phyloP scores from a whole-genome alignment of 1,140 invertebrate genomes.

The Hermatobates lingyangjiaoensis region DNA sequence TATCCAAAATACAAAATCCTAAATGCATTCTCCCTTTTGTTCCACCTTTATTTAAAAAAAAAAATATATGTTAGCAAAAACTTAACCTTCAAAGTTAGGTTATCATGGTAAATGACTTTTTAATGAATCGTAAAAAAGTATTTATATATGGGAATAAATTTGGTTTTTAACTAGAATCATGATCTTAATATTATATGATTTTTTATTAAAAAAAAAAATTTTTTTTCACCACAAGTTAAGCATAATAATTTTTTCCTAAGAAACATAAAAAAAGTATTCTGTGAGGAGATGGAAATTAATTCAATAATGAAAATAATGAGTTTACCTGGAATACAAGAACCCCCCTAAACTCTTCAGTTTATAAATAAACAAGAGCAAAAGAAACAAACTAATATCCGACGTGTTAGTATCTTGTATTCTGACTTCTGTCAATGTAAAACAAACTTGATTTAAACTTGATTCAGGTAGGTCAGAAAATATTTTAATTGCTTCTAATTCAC shows the following conservation, averaged over 20 bases:
- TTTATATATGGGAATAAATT: neutral
- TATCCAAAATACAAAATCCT: too few species aligned
- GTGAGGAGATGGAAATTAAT: neutral
- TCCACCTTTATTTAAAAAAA: too few species aligned
- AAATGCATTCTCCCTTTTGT: too few species aligned
- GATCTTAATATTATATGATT: neutral
- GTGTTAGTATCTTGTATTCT: slow-evolving; percentile 22
- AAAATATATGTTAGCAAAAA: too few species aligned
- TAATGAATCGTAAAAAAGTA: too few species aligned
- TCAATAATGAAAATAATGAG: too few species aligned
- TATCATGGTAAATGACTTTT: too few species aligned
- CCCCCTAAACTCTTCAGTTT: slow-evolving; percentile 19
- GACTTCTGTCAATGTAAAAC: too few species aligned
- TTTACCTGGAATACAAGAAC: slow-evolving; percentile 21
- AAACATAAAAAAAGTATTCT: neutral
- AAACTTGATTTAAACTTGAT: too few species aligned
- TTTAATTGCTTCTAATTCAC: too few species aligned
- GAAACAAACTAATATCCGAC: slow-evolving; percentile 17
- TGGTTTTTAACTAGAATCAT: neutral
- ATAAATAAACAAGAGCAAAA: slow-evolving; percentile 19
- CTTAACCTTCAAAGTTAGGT: too few species aligned
- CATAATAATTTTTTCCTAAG: neutral
- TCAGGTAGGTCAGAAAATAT: too few species aligned
- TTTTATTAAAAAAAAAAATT: slow-evolving; percentile 5
- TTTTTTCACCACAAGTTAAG: neutral